phyloP scores from a whole-genome alignment of 2,888 invertebrate species.

The Blomia tropicalis region DNA sequence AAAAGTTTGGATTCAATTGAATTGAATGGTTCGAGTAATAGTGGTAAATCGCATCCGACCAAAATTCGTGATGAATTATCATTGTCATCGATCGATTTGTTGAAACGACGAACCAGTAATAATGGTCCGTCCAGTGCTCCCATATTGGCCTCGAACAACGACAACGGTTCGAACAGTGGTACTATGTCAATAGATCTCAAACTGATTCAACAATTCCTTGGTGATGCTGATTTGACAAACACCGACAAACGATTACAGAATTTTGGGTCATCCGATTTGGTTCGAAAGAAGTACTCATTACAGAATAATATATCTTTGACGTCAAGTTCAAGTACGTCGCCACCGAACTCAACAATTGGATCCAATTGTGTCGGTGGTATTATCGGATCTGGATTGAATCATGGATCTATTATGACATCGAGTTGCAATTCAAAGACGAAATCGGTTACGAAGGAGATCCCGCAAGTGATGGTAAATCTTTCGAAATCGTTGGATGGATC shows the following conservation, averaged over 20 bases:
- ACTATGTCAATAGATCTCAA: slow-evolving; percentile 15
- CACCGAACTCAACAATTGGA: too few species aligned
- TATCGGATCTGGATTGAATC: too few species aligned
- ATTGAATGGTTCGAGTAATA: neutral
- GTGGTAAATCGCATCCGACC: neutral
- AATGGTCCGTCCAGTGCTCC: neutral
- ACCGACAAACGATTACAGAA: neutral
- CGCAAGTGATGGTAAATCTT: slow-evolving; percentile 15
- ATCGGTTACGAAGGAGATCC: neutral
- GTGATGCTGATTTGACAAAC: neutral
- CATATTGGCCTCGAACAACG: neutral
- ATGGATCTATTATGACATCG: neutral
- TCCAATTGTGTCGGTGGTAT: too few species aligned
- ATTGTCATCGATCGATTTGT: neutral
- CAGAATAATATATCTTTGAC: neutral
- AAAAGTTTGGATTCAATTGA: neutral
- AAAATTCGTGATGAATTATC: neutral
- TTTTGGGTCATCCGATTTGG: neutral
- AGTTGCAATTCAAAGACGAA: neutral
- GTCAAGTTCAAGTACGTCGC: neutral
- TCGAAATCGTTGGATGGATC: slow-evolving; percentile 17
- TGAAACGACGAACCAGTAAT: slow-evolving; percentile 16
- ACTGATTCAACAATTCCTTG: slow-evolving; percentile 1
- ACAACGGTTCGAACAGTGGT: slow-evolving; percentile 17
- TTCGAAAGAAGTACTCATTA: neutral